Evolutionary conservation across 2,888 invertebrate genomes (phyloP).

Genomic region (Rugalucina vietnamica): DNA sequence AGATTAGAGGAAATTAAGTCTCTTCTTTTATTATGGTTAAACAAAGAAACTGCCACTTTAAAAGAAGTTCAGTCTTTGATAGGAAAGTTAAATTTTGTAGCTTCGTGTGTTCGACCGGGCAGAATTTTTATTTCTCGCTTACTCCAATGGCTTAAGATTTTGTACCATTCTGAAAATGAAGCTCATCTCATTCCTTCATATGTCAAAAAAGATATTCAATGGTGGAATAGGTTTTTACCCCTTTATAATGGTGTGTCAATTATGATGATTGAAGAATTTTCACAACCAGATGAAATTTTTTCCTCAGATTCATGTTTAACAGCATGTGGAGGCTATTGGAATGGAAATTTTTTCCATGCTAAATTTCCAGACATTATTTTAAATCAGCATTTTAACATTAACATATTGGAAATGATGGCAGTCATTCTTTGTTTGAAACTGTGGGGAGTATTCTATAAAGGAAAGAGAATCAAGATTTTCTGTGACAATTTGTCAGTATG

Average conservation of each 20-base stretch:
- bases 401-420: neutral
- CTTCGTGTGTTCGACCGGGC: conserved; percentile 32
- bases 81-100: conserved; percentile 43
- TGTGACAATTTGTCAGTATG: neutral
- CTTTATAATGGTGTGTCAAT: conserved; percentile 33
- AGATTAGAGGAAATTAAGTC: neutral
- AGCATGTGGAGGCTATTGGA: conserved; percentile 35
- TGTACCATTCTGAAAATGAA: neutral
- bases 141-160: conserved; percentile 11
- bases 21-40: conserved; percentile 8
- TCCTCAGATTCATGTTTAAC: conserved; percentile 27
- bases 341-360: conserved; percentile 19
- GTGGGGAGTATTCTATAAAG: neutral
- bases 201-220: conserved; percentile 22
- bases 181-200: neutral
- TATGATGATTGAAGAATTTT: conserved; percentile 34
- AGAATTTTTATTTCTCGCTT: conserved; percentile 19
- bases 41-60: conserved; percentile 17
- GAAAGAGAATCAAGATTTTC: neutral
- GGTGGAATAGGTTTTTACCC: conserved; percentile 42
- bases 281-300: conserved; percentile 32
- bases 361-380: neutral
- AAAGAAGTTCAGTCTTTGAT: conserved; percentile 30
- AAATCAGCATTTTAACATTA: neutral
- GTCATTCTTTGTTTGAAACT: neutral